These are phyloP conservation scores for Poecilia wingei DNA, from an alignment of 2,797 vertebrate genomes.

Conservation along the genomic window DNA sequence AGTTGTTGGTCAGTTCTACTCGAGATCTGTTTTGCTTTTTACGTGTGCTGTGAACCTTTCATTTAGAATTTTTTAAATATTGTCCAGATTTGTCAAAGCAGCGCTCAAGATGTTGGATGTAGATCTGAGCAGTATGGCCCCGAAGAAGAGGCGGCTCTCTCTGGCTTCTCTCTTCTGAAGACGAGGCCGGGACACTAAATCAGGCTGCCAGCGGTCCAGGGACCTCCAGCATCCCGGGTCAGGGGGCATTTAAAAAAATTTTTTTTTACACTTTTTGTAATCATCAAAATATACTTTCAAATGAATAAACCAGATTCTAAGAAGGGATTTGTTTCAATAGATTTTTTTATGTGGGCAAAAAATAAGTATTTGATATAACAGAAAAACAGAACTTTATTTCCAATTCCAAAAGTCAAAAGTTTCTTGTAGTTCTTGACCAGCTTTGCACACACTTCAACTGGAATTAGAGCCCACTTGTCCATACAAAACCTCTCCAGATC, in stretches of 20 bases:
- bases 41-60: not conserved
- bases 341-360: not conserved
- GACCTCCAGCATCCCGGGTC: too few relatives aligned
- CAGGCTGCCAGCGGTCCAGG: too few relatives aligned
- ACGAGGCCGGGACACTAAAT: too few relatives aligned
- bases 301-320: not conserved
- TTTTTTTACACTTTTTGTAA: not conserved
- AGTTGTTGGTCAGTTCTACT: not conserved
- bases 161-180: too few relatives aligned
- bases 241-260: too few relatives aligned
- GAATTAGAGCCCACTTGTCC: not conserved
- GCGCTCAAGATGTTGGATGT: not conserved
- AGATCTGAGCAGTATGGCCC: not conserved
- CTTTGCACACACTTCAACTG: not conserved
- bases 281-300: not conserved
- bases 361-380: not conserved
- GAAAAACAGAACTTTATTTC: not conserved
- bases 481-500: not conserved
- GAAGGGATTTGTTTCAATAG: not conserved
- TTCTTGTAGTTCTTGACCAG: not conserved
- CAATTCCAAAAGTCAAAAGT: not conserved
- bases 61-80: not conserved
- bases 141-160: too few relatives aligned
- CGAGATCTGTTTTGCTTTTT: conserved; percentile 7
- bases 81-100: not conserved